phyloP scores from a whole-genome alignment of 2,888 invertebrate species.

The Iphiclides podalirius region DNA sequence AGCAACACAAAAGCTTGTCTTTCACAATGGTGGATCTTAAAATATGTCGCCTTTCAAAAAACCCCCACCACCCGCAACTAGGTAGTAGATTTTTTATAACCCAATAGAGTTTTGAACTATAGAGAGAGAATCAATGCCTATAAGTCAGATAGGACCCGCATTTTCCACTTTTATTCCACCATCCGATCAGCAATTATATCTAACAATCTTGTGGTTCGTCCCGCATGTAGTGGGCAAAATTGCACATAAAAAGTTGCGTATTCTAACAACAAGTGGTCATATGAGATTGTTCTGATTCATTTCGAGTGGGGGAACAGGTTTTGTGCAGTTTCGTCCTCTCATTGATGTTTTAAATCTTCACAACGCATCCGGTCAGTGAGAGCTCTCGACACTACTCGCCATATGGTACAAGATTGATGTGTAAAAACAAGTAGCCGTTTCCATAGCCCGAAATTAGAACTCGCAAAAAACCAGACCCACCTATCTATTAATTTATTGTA shows the following conservation, averaged over 20 bases:
- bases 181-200: conserved; percentile 64
- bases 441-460: conserved; percentile 51
- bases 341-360: conserved; percentile 41
- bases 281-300: conserved; percentile 43
- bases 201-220: conserved; percentile 71
- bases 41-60: conserved; percentile 59
- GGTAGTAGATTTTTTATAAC: conserved; percentile 49
- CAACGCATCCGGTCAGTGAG: conserved; percentile 55
- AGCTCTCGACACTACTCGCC: conserved; percentile 40
- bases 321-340: conserved; percentile 36
- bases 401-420: conserved; percentile 55
- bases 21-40: conserved; percentile 63
- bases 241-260: conserved; percentile 64
- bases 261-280: conserved; percentile 59
- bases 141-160: conserved; percentile 57
- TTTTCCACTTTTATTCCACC: conserved; percentile 55
- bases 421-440: conserved; percentile 53
- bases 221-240: conserved; percentile 67
- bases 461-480: conserved; percentile 56
- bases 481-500: conserved; percentile 70
- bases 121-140: conserved; percentile 39
- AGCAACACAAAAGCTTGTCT: conserved; percentile 60
- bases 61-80: conserved; percentile 33
- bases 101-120: conserved; percentile 37
- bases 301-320: conserved; percentile 55